A percentile compares a stretch with the other conserved stretches of the same genome.
These are phyloP conservation scores for Drosophila paulistorum DNA, from an alignment of 1,140 invertebrate species.

Conservation along the genomic window DNA sequence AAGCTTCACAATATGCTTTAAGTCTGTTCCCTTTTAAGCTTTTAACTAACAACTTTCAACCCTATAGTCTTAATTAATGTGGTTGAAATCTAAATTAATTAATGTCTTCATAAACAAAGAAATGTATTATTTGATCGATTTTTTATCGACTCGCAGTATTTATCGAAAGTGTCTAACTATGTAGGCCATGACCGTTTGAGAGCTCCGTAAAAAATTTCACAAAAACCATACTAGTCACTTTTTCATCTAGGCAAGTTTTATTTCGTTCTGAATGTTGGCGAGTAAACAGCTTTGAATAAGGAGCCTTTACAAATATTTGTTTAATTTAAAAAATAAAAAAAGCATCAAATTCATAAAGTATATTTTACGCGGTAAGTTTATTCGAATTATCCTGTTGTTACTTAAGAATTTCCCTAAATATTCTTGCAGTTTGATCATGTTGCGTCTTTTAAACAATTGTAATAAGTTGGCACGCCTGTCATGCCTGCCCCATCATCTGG, in stretches of 20 bases:
- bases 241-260: no score
- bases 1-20: no score
- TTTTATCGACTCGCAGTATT: no score
- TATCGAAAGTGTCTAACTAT: no score
- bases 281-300: background rate
- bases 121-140: no score
- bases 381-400: no score
- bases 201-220: background rate
- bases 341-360: background rate
- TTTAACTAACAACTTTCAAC: no score
- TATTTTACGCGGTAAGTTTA: background rate
- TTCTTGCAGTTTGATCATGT: conserved; percentile 24
- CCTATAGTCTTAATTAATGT: no score
- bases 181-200: background rate
- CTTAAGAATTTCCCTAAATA: background rate
- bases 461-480: conserved; percentile 12
- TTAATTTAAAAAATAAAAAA: background rate
- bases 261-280: background rate
- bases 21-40: no score
- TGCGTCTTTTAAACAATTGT: conserved; percentile 42
- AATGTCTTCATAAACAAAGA: no score
- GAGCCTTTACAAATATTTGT: background rate
- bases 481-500: conserved; percentile 18
- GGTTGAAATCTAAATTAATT: no score
- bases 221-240: background rate